Evolutionary conservation across 35 echinoderm and acorn worm species (phyloP), one percentile per base, ranked within the genome.

Genomic region (Patiria miniata): DNA sequence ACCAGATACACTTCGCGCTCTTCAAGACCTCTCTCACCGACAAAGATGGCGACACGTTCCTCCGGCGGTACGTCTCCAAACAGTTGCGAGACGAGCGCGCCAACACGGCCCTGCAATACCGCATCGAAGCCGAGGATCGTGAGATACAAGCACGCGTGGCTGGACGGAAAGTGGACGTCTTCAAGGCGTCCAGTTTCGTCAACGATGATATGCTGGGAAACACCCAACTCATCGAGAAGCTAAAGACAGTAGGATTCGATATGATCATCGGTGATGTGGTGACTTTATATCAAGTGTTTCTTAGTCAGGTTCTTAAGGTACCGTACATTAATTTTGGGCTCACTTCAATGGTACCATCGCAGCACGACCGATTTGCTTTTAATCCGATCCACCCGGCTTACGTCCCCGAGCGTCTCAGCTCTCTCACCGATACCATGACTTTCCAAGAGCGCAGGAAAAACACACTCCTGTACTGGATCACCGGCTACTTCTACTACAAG

Each of bases 201-300:
- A 8, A 26, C 65, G 65, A 73, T 23, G 65, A 73, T 30, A 73
- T 73, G 29, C 23, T 73, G 1, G 34, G 65, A 26, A 73, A 23
- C 65, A 36, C 19, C 0, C 19, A 73, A 34, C 19, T 8, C 26
- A 36, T 73, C 26, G 16, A 8, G 65, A 73, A 73, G 2, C 65
- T 73, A 26, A 73, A 73, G 34, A 34, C 65, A 73, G 65, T 73
- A 32, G 65, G 65, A 23, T 73, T 73, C 8, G 65, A 73, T 23
- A 73, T 73, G 65, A 73, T 73, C 14, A 34, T 73, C 34, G 65
- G 65, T 32, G 65, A 73, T 73, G 34, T 34, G 65, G 65, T 73
- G 15, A 12, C 65, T 73, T 34, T 73, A 14, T 73, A 73, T 30
- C 65, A 73, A 28, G 65, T 73, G 6, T 32, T 34, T 16, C 65